Evolutionary conservation across 37 sponge, comb jelly and placozoan genomes (phyloP).

Genomic region (Aplysina aerophoba): DNA sequence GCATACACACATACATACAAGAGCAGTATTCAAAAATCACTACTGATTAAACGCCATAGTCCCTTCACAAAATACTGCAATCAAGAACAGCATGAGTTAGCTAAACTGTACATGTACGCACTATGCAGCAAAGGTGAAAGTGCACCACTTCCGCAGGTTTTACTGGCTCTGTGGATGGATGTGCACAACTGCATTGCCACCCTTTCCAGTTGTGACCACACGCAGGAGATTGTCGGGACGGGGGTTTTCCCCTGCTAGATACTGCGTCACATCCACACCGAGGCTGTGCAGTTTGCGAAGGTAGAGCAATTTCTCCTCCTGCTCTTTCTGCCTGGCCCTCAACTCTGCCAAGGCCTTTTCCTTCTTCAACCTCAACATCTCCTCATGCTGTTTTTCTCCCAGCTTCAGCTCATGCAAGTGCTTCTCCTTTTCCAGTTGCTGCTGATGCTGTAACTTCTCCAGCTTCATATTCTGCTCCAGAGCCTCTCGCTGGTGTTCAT

Average conservation of each 20-base stretch:
- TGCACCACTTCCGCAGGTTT: no score
- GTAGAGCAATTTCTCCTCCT: constrained; percentile 65
- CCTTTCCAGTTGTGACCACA: constrained; percentile 38
- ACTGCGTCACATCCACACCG: constrained; percentile 82
- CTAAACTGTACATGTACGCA: no score
- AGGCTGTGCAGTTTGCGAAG: constrained; percentile 57
- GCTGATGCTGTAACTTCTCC: constrained; percentile 58
- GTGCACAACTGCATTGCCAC: constrained; percentile 15
- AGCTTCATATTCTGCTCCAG: constrained; percentile 75
- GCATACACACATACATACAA: no score
- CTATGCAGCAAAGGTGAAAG: no score
- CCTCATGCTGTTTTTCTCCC: constrained; percentile 67
- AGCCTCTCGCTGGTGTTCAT: constrained; percentile 58
- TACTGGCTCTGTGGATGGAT: constrained; percentile 37
- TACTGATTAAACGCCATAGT: no score
- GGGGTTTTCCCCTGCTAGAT: constrained; percentile 78
- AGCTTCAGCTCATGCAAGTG: constrained; percentile 65
- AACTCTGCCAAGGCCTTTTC: constrained; percentile 56
- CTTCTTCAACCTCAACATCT: constrained; percentile 63
- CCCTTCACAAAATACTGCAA: no score
- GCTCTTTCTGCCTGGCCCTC: constrained; percentile 45
- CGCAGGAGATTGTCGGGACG: constrained; percentile 71
- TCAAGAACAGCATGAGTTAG: no score
- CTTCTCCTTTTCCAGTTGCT: constrained; percentile 62
- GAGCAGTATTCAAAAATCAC: no score